A percentile compares a stretch with the other conserved stretches of the same genome.
Conservation (phyloP, 2,888 invertebrate species). For the Spilosoma lubricipeda region DNA sequence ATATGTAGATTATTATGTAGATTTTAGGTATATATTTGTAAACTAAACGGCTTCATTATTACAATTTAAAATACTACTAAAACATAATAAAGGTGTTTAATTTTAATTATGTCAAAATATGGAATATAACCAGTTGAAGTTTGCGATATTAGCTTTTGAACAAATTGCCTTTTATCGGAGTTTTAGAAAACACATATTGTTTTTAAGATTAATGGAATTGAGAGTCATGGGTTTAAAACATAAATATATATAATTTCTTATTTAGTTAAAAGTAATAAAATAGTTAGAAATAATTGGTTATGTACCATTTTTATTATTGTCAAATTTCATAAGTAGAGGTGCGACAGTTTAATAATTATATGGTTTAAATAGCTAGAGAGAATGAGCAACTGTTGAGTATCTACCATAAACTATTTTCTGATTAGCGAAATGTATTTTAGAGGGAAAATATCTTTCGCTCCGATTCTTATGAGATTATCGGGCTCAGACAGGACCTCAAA, state of each 20-base stretch:
- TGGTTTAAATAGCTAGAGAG: constrained; percentile 28
- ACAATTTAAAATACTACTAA: constrained; percentile 14
- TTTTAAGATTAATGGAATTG: background rate
- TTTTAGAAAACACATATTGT: background rate
- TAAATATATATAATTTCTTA: background rate
- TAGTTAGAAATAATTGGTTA: background rate
- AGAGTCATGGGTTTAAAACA: background rate
- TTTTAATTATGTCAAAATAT: background rate
- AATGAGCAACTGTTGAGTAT: constrained; percentile 24
- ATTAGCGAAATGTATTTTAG: constrained; percentile 29
- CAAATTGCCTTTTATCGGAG: background rate
- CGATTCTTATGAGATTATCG: constrained; percentile 60
- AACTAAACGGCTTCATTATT: constrained; percentile 26
- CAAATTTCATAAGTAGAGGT: constrained; percentile 10
- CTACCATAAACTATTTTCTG: constrained; percentile 10
- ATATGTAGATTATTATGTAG: constrained; percentile 49
- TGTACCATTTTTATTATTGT: background rate
- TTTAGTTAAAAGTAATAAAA: background rate
- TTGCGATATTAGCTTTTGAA: background rate
- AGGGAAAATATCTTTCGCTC: constrained; percentile 45
- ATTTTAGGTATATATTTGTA: constrained; percentile 29
- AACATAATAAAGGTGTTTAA: background rate
- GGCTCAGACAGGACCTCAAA: constrained; percentile 65
- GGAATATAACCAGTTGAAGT: background rate
- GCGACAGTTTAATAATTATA: constrained; percentile 31